Percentiles rank a stretch among this genome's conserved stretches.
Conservation (phyloP, 2,888 invertebrate genomes). For the Allophyes oxyacanthae region DNA sequence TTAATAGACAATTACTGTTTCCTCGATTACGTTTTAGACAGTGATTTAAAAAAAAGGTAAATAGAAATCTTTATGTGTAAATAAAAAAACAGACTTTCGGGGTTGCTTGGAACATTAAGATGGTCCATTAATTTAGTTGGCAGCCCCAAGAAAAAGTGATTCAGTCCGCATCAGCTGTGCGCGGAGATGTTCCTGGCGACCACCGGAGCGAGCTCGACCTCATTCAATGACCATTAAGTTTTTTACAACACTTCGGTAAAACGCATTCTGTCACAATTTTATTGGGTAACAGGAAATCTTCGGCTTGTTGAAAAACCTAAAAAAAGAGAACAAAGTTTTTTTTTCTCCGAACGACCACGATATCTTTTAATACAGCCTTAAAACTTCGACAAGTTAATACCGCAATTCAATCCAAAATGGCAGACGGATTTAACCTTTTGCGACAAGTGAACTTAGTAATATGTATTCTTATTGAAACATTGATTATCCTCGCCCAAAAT, state of each 20-base stretch:
- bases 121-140: constrained; percentile 62
- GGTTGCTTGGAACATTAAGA: constrained; percentile 41
- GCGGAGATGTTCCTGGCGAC: constrained; percentile 58
- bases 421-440: constrained; percentile 42
- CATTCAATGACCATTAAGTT: constrained; percentile 74
- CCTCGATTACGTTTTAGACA: constrained; percentile 21
- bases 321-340: constrained; percentile 14
- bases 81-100: constrained; percentile 32
- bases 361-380: constrained; percentile 41
- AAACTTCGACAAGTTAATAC: constrained; percentile 46
- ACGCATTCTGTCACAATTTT: constrained; percentile 56
- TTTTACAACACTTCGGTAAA: constrained; percentile 67
- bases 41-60: constrained; percentile 1
- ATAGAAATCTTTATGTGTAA: constrained; percentile 12
- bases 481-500: constrained; percentile 54
- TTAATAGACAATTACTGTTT: constrained; percentile 27
- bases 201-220: constrained; percentile 66
- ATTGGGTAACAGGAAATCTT: constrained; percentile 34
- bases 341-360: constrained; percentile 30
- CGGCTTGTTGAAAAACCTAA: constrained; percentile 13
- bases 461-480: constrained; percentile 51
- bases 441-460: constrained; percentile 39
- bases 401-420: constrained; percentile 42
- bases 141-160: constrained; percentile 61
- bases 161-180: constrained; percentile 59